phyloP scores from a whole-genome alignment of 2,888 invertebrate species.

The Trisateles emortualis region DNA sequence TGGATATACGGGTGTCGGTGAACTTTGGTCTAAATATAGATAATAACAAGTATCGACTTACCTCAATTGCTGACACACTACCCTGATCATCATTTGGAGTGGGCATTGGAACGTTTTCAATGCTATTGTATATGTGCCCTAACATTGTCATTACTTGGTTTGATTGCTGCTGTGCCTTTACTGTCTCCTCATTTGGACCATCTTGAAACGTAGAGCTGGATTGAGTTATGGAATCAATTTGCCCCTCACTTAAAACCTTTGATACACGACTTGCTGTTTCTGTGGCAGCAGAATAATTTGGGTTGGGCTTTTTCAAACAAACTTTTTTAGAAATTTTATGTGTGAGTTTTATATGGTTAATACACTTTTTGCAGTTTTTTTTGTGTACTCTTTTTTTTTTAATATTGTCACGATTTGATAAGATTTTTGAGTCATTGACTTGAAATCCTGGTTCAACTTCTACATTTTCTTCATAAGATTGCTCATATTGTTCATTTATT shows the following conservation, averaged over 20 bases:
- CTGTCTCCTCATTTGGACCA: background rate
- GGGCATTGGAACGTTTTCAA: background rate
- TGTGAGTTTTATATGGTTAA: slow-evolving; percentile 18
- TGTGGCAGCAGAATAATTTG: background rate
- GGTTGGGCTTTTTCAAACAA: slow-evolving; percentile 5
- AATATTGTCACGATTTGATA: background rate
- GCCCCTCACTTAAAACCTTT: background rate
- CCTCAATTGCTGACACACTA: background rate
- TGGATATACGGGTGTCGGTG: too few relatives aligned
- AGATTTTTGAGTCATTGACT: slow-evolving; percentile 1
- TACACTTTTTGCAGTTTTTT: background rate
- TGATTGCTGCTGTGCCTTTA: background rate
- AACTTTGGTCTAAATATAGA: too few relatives aligned
- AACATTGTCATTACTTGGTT: background rate
- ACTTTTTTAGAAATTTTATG: slow-evolving; percentile 18
- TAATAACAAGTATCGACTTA: too few relatives aligned
- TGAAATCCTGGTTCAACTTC: background rate
- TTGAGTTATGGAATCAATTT: background rate
- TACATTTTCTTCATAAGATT: too few relatives aligned
- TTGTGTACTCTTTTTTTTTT: background rate
- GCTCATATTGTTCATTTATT: slow-evolving; percentile 1
- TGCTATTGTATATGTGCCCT: background rate
- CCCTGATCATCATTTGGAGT: background rate
- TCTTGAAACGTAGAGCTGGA: background rate
- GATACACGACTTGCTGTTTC: background rate